Evolutionary conservation across 1,140 invertebrate species (phyloP), one percentile per base, ranked within the genome.

Genomic region (Caenorhabditis remanei): DNA sequence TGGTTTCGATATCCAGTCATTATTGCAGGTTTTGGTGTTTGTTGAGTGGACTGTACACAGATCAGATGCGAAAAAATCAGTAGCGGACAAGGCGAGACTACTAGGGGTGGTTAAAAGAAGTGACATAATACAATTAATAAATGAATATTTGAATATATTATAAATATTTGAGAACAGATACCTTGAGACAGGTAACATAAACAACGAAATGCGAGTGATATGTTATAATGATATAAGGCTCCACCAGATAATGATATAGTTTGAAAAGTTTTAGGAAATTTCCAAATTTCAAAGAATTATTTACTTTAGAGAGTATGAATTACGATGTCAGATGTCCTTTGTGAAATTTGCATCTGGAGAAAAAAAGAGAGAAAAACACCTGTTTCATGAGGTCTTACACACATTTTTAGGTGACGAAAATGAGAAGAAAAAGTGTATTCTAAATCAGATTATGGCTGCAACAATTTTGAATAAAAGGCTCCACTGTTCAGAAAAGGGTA

Each of bases 41-140:
- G 16, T 50, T 0, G 71, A 24, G 21, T 79, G 8, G 4, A 79
- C 71, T 50, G 71, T 50, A n/a, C 71, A 79, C 9, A 50, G 11
- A n/a, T 84, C 83, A 61, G 83, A 84, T 6, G 13, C 32, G 8
- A 65, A 61, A 19, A 84, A 84, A 61, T 84, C 83, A 4, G 53
- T 41, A 61, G 55, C 55, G 6, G 83, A 40, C 13, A 84, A 14
- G 8, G 58, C 58, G 21, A 48, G 40, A 13, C 13, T 21, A 40
- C 55, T 7, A 4, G 83, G 58, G 21, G 71, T 79, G 4, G 71
- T 50, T 21, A 79, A 11, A 43, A 24, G 14, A 53, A 32, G 41
- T n/a, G 43, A 53, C 43, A 79, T 79, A 24, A 79, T 67, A 14
- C 32, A 32, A 67, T 14, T 40, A 32, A 67, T 14, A 16, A 67